Conservation (phyloP, 2,113 vertebrate genomes). For the Athene cunicularia region DNA sequence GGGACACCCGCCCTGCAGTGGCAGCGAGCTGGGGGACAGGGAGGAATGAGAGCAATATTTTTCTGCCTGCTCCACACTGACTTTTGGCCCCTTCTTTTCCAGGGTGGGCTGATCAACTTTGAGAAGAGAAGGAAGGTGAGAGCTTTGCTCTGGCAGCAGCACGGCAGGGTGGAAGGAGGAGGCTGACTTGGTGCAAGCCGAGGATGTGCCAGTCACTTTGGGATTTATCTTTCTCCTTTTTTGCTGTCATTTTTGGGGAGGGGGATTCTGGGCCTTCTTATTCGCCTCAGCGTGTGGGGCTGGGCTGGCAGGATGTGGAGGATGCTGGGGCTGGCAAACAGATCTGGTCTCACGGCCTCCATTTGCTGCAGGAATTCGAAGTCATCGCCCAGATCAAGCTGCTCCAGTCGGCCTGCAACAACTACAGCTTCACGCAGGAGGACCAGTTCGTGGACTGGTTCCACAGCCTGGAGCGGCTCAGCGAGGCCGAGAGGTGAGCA, state of each 20-base stretch:
- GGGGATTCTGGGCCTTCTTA: background rate
- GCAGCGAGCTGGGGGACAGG: accelerated
- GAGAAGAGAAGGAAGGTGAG: slow-evolving; percentile 97
- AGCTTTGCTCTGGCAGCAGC: background rate
- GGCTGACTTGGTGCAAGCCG: background rate
- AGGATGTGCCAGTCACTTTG: background rate
- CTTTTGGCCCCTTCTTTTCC: background rate
- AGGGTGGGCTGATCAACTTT: slow-evolving; percentile 96
- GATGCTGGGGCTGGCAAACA: background rate
- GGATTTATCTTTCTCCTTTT: background rate
- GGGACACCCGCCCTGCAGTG: background rate
- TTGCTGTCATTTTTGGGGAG: background rate
- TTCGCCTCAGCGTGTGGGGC: accelerated
- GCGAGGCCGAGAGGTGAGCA: slow-evolving; percentile 89
- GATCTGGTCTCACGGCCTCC: background rate
- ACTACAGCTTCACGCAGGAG: slow-evolving; percentile 90
- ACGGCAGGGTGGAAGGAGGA: background rate
- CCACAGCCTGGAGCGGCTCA: slow-evolving; percentile 84
- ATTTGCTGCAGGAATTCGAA: slow-evolving; percentile 87
- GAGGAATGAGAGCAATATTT: background rate
- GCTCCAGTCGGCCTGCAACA: slow-evolving; percentile 95
- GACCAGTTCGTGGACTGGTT: slow-evolving; percentile 89
- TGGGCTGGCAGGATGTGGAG: background rate
- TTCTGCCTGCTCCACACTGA: background rate
- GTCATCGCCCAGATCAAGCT: slow-evolving; percentile 98